Conservation (phyloP, 2,113 vertebrate species). For the Mustelus asterias region DNA sequence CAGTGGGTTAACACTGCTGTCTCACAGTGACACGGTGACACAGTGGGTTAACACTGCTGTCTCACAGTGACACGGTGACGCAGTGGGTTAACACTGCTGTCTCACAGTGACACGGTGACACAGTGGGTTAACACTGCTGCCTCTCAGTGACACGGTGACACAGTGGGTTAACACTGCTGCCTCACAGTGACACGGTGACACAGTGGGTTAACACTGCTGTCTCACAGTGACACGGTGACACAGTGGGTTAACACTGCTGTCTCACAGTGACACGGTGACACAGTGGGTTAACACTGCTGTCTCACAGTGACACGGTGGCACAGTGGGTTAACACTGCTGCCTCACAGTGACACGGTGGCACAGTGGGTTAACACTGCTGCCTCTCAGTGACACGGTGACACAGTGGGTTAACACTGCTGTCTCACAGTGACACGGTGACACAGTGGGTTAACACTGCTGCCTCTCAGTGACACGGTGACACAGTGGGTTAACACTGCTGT, state of each 20-base stretch:
- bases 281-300: background rate
- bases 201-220: background rate
- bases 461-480: background rate
- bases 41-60: background rate
- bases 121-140: background rate
- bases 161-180: background rate
- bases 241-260: background rate
- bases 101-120: background rate
- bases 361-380: background rate
- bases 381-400: background rate
- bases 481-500: background rate
- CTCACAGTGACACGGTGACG: background rate
- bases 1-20: background rate
- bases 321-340: background rate
- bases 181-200: background rate
- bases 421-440: background rate
- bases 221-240: background rate
- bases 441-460: background rate
- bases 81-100: background rate
- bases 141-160: background rate
- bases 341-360: background rate
- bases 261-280: background rate
- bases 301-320: background rate
- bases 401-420: background rate
- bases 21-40: background rate